A percentile compares a stretch with the other conserved stretches of the same genome.
Evolutionary conservation across 2,113 vertebrate genomes (phyloP).

Genomic region (Paramisgurnus dabryanus): DNA sequence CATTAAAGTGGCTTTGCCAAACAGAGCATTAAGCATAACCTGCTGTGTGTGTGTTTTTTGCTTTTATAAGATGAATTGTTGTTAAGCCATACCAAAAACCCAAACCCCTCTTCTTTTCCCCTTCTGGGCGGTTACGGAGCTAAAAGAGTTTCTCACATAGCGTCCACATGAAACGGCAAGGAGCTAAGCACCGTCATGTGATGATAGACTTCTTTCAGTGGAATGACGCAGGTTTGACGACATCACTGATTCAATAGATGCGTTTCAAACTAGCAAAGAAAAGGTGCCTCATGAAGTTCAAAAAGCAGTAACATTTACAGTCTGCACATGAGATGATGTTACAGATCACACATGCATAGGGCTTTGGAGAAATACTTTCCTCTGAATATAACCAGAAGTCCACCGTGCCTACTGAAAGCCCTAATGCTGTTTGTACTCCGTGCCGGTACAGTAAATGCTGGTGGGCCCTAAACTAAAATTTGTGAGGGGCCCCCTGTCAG

Average conservation of each 20-base stretch:
- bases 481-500: no score
- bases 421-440: no score
- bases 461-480: no score
- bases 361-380: no score
- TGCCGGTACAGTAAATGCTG: no score
- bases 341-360: no score
- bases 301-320: conserved; percentile 55
- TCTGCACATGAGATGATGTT: no score
- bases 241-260: conserved; percentile 60
- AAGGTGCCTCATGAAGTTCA: conserved; percentile 3
- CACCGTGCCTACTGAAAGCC: no score
- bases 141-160: conserved; percentile 55
- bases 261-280: conserved; percentile 57
- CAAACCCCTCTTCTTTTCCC: not conserved
- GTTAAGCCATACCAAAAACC: not conserved
- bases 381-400: no score
- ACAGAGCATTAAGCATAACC: not conserved
- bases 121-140: conserved; percentile 20
- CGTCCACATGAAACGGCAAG: conserved; percentile 58
- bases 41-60: no score
- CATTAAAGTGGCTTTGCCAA: not conserved
- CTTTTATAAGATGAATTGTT: not conserved
- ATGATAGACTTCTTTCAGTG: conserved; percentile 58
- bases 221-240: conserved; percentile 69
- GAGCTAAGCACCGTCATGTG: conserved; percentile 67